Evolutionary conservation across 2,888 invertebrate genomes (phyloP).

Genomic region (Eugnorisma glareosa): DNA sequence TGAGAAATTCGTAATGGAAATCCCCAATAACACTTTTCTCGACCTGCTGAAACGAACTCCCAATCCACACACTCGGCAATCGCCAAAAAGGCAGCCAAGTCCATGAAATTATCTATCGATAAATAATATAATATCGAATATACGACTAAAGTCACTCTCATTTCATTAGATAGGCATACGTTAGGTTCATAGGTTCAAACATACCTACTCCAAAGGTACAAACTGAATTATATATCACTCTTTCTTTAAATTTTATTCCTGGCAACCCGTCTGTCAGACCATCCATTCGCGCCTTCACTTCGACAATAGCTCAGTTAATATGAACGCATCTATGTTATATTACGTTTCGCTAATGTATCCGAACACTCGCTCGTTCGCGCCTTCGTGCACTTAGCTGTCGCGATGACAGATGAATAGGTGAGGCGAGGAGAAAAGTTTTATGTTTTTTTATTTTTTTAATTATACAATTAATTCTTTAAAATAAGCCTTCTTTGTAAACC

Average conservation of each 20-base stretch:
- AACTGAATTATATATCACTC: background rate
- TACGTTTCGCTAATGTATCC: constrained; percentile 76
- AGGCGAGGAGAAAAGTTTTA: constrained; percentile 68
- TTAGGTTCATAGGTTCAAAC: background rate
- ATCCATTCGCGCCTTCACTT: constrained; percentile 63
- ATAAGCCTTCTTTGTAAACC: background rate
- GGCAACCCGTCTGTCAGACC: constrained; percentile 52
- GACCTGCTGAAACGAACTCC: background rate
- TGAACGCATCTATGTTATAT: constrained; percentile 67
- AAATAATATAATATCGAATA: no score
- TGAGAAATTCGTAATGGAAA: background rate
- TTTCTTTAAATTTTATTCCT: constrained; percentile 11
- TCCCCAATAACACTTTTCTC: background rate
- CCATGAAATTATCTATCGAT: no score
- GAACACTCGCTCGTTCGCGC: constrained; percentile 67
- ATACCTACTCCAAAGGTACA: background rate
- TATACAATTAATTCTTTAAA: background rate
- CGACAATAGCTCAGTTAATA: constrained; percentile 65
- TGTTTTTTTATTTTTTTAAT: background rate
- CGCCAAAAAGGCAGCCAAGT: background rate
- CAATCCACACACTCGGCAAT: background rate
- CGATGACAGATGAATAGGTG: constrained; percentile 81
- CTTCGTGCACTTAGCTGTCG: constrained; percentile 78
- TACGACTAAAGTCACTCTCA: background rate
- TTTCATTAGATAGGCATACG: no score